Percentiles rank a stretch among this genome's conserved stretches.
These are phyloP conservation scores for Borostomias antarcticus DNA, from an alignment of 2,797 vertebrate genomes.

Conservation along the genomic window DNA sequence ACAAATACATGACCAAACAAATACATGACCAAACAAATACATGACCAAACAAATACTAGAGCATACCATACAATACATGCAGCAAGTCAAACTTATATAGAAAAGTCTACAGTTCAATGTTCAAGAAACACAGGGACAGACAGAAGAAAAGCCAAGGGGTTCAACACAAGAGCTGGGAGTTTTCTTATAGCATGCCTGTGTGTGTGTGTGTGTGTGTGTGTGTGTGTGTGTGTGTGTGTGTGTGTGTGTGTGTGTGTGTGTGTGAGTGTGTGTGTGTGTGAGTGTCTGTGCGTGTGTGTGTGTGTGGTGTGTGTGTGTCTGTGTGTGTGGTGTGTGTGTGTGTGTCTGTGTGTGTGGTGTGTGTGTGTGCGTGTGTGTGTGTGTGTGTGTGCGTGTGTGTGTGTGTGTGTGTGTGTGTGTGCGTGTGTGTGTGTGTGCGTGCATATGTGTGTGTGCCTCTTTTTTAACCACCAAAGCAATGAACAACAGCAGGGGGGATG, in stretches of 20 bases:
- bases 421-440: neutral
- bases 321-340: conserved; percentile 7
- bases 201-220: too few species aligned
- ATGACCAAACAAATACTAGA: conserved; percentile 46
- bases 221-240: too few species aligned
- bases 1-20: conserved; percentile 27
- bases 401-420: neutral
- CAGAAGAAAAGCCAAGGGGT: conserved; percentile 9
- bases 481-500: conserved; percentile 30
- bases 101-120: conserved; percentile 17
- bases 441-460: too few species aligned
- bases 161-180: conserved; percentile 21
- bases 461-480: conserved; percentile 66
- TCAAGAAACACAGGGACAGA: conserved; percentile 38
- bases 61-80: conserved; percentile 52
- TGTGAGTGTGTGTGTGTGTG: too few species aligned
- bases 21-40: too few species aligned
- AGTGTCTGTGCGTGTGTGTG: conserved; percentile 57
- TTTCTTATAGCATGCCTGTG: conserved; percentile 50
- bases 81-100: conserved; percentile 32
- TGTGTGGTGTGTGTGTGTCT: conserved; percentile 33
- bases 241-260: too few species aligned
- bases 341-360: conserved; percentile 35
- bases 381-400: conserved; percentile 34
- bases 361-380: conserved; percentile 33